Conservation (phyloP, 1,140 invertebrate genomes). For the Lasioglossum albipes region DNA sequence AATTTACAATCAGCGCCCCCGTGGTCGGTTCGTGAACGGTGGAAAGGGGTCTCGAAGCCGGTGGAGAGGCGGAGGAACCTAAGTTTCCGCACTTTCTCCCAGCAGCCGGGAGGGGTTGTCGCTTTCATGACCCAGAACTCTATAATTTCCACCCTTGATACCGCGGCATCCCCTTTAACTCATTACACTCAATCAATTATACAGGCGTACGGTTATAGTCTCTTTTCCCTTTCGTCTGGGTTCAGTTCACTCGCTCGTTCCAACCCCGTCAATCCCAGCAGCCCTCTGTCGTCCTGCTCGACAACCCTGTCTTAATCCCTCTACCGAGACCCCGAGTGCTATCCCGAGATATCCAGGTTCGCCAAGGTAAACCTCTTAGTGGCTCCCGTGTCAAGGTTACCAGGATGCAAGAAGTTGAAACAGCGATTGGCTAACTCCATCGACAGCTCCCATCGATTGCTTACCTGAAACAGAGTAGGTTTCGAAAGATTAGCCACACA, state of each 20-base stretch:
- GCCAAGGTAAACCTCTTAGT: conserved; percentile 63
- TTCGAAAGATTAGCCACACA: not conserved
- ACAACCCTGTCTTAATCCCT: conserved; percentile 60
- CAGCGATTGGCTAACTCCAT: not conserved
- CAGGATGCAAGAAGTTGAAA: conserved; percentile 7
- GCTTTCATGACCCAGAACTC: conserved; percentile 76
- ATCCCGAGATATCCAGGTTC: conserved; percentile 61
- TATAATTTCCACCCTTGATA: conserved; percentile 75
- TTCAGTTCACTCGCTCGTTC: conserved; percentile 7
- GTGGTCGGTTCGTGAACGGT: conserved; percentile 55
- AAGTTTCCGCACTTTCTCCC: conserved; percentile 73
- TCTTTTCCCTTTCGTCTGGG: conserved; percentile 52
- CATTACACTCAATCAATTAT: conserved; percentile 78
- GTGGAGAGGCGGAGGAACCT: conserved; percentile 53
- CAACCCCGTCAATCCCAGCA: conserved; percentile 25
- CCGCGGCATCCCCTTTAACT: conserved; percentile 77
- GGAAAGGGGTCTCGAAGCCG: conserved; percentile 4
- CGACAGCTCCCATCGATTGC: not conserved
- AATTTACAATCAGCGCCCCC: conserved; percentile 77
- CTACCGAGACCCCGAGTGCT: conserved; percentile 56
- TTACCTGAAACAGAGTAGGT: conserved; percentile 60
- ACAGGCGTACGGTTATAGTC: conserved; percentile 66
- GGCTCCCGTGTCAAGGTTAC: conserved; percentile 55
- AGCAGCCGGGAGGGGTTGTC: conserved; percentile 37
- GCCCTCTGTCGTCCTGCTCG: conserved; percentile 47